Base-by-base conservation (phyloP, 2,113 vertebrate genomes). In the Bucco capensis region DNA sequence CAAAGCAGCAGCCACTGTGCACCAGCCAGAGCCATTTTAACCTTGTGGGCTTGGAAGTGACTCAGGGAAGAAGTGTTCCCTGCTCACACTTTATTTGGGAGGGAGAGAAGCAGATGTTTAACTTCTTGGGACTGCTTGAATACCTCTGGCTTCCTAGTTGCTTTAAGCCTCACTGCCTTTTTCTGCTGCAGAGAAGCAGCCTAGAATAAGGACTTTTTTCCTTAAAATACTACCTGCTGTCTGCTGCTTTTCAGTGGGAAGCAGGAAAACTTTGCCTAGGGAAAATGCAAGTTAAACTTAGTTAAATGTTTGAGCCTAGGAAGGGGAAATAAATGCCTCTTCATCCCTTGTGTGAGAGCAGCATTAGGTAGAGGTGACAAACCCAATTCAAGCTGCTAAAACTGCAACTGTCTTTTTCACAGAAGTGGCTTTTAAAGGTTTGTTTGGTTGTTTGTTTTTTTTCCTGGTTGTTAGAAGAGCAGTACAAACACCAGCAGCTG, bases 401-500 rank as follows among this genome's bases (percentile, higher is more conserved):
- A 49, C 49, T 19, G 31, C 78, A 69, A 13, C 8, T 22, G 46
- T 58, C 40, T 82, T 76, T 65, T 30, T 28, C 58, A 64, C 24
- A 0, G 2, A 37, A 35, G 19, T 17, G 19, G 57, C 67, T 85
- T 53, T 18, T 44, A 82, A 60, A n/a, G n/a, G n/a, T n/a, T n/a
- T n/a, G n/a, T n/a, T 2, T 13, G 1, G 31, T 69, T 25, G 40
- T 11, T 16, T 16, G 46, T 40, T 16, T 62, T 42, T 30, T 15
- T 28, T 64, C 21, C 58, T 28, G 5, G 0, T 25, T 50, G 14
- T 81, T 56, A 67, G 60, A 88, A 74, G 11, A 86, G 61, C 53
- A 42, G 71, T 93, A 82, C 40, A 90, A 95, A 62, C 22, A 74
- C 83, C 65, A 92, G 50, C 69, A 91, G 28, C 53, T 31, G 38